Conservation (phyloP, 2,888 invertebrate genomes). For the Eledone cirrhosa region DNA sequence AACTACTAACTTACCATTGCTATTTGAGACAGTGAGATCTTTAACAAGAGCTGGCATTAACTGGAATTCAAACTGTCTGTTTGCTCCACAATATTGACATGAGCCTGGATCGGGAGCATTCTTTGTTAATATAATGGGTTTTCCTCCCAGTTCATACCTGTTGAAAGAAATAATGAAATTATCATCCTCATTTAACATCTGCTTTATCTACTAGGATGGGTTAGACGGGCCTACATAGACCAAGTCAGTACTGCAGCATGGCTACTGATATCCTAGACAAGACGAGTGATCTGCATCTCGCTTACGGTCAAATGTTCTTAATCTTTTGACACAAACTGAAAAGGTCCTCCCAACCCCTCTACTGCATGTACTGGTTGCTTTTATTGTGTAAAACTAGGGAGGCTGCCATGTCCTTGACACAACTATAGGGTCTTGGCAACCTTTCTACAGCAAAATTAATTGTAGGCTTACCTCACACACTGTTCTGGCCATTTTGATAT, state of each 20-base stretch:
- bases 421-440: too few relatives aligned
- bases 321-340: too few relatives aligned
- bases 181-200: neutral
- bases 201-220: too few relatives aligned
- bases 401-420: too few relatives aligned
- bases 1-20: too few relatives aligned
- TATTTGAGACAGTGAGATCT: conserved; percentile 31
- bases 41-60: conserved; percentile 80
- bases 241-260: neutral
- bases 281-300: too few relatives aligned
- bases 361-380: too few relatives aligned
- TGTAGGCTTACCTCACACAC: conserved; percentile 75
- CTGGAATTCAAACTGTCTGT: conserved; percentile 83
- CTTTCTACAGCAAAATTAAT: too few relatives aligned
- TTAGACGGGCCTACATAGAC: neutral
- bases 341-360: too few relatives aligned
- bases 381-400: too few relatives aligned
- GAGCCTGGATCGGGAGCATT: neutral
- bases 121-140: conserved; percentile 56
- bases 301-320: too few relatives aligned
- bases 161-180: conserved; percentile 37
- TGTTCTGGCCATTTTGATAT: conserved; percentile 83
- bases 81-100: conserved; percentile 74
- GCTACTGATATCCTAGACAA: too few relatives aligned
- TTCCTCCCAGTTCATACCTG: conserved; percentile 80